Base-by-base conservation (phyloP, 37 sponge, comb jelly and placozoan species). In the Hormiphora californensis region DNA sequence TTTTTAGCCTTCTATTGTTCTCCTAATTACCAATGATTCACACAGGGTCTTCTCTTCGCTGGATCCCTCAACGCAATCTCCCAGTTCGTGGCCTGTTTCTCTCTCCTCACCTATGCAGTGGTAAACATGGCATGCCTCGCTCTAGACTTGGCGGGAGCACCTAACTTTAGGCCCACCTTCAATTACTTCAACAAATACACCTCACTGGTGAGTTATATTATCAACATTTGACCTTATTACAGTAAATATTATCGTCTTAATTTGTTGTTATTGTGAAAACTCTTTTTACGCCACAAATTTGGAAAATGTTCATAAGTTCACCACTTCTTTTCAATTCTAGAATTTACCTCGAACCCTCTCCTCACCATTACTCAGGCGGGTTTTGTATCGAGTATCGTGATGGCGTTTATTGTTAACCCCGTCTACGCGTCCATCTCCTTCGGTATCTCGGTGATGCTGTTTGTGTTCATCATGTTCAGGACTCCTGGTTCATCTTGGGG, bases 61-160 rank as follows among this genome's bases (percentile, higher is more conserved):
- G 93, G 91, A 22, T 86, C 91, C 43, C 87, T 97, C 32, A 97
- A 97, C 62, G 35, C 91, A 40, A 92, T 97, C 40, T 95, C 99
- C 85, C 95, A 94, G 0, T 32, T 93, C 25, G 92, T 92, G 9
- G 89, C 99, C 54, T 93, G 92, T 73, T 93, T 97, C 92, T 94
- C 90, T 73, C 91, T 97, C 19, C 88, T 97, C 33, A 94, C 99
- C 35, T 97, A 97, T 57, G 92, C 90, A 37, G 90, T 88, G 11
- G 95, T 94, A 68, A 97, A 97, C 88, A 63, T 97, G 35, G 93
- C 99, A n/a, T 94, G 95, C 63, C 88, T 97, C 31, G 91, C 94
- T 40, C 91, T 97, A 40, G 92, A 90, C 86, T 30, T 93, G 54
- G 95, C 99, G n/a, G 91, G 94, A 25, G 95, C 99, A 28, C 93